Evolutionary conservation across 2,797 vertebrate genomes (phyloP).

Genomic region (Galaxias olidus): DNA sequence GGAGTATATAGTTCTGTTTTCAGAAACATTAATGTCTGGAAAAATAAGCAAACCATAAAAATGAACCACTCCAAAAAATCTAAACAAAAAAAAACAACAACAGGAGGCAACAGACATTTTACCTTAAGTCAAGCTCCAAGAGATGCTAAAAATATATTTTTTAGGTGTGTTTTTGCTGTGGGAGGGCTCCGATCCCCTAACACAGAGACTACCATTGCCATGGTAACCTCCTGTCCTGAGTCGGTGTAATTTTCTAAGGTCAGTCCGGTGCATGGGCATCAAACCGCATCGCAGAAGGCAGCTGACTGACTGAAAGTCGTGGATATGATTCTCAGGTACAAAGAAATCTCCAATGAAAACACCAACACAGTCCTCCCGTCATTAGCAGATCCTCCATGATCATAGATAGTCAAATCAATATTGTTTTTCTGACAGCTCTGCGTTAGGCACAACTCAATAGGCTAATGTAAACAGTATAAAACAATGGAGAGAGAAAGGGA

Average conservation of each 20-base stretch:
- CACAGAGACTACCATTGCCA: conserved; percentile 13
- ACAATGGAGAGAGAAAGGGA: conserved; percentile 38
- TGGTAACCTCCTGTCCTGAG: conserved; percentile 12
- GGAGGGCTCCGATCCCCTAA: conserved; percentile 26
- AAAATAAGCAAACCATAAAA: conserved; percentile 14
- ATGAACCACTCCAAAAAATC: background rate
- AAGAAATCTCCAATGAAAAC: conserved; percentile 18
- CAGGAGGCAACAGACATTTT: conserved; percentile 23
- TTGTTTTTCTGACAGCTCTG: conserved; percentile 42
- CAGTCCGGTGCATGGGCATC: conserved; percentile 1
- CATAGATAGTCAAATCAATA: conserved; percentile 54
- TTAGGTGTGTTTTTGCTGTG: background rate
- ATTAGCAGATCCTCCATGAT: conserved; percentile 25
- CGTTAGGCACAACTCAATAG: conserved; percentile 78
- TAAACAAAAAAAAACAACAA: conserved; percentile 27
- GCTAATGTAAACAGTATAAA: conserved; percentile 68
- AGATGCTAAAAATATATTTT: conserved; percentile 23
- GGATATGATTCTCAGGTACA: conserved; percentile 2
- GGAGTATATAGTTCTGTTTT: conserved; percentile 37
- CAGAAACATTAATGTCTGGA: conserved; percentile 36
- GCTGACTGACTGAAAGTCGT: background rate
- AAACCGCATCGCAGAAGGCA: conserved; percentile 9
- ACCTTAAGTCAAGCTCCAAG: conserved; percentile 32
- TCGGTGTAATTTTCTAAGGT: background rate
- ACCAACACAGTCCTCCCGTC: conserved; percentile 17